Evolutionary conservation across 2,113 vertebrate species (phyloP), one percentile per base, ranked within the genome.

Genomic region (Phaethon lepturus): DNA sequence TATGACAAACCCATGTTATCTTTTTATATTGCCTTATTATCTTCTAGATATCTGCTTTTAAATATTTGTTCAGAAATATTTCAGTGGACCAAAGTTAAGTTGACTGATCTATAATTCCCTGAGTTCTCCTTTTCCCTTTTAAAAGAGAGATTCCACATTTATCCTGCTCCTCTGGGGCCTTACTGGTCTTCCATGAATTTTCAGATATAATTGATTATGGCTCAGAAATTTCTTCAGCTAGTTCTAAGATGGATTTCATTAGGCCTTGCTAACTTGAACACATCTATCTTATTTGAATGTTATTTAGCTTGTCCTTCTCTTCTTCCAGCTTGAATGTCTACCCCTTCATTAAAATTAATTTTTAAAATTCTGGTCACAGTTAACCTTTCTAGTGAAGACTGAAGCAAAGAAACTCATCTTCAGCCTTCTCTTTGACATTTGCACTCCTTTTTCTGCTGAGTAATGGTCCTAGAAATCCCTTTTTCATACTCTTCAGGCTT

Each of bases 271-370:
- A 62, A 79, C 67, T 58, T 73, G 45, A 86, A 62, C 18, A 53
- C 28, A 62, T 44, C 17, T 38, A 69, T 77, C 50, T 66, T 77
- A 66, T 55, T 58, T 86, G 11, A 83, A 73, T 62, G 17, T 45
- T 86, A 74, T 69, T 95, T 91, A 86, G n/a, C 45, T 76, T 90
- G 35, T 91, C 67, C 67, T 90, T 79, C 38, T 68, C 26, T 86
- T 64, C 13, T 75, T 87, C 38, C 58, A 38, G 7, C 9, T 90
- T 86, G 25, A 88, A 73, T 73, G 10, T 49, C 49, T 88, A 47
- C 13, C 10, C 13, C 25, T 83, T 86, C 35, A 91, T 82, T 86
- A 91, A 83, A 94, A 91, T 45, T 15, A 83, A 49, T 86, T 95
- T 86, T 86, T 45, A 49, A 83, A 88, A 88, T 77, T 88, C 63